Evolutionary conservation across 1,140 invertebrate species (phyloP).

Genomic region (Andricus grossulariae): DNA sequence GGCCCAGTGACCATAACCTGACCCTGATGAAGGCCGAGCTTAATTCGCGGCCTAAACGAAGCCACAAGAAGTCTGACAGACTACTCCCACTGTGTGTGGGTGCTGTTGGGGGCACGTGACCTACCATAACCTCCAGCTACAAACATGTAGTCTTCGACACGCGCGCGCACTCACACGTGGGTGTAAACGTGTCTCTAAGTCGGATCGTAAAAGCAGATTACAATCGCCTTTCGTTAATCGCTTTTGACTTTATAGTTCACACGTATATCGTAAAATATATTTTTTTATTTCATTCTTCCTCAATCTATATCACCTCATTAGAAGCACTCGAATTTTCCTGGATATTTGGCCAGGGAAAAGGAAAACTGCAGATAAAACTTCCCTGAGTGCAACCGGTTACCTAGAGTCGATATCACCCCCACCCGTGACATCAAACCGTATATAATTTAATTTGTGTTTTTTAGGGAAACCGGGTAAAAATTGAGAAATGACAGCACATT

Average conservation of each 20-base stretch:
- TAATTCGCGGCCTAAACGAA: constrained; percentile 59
- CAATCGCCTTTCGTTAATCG: not conserved
- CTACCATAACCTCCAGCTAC: constrained; percentile 30
- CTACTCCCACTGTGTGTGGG: constrained; percentile 8
- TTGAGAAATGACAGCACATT: too few relatives aligned
- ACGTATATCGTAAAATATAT: not conserved
- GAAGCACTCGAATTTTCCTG: too few relatives aligned
- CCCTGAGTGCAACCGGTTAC: too few relatives aligned
- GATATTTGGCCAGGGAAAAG: too few relatives aligned
- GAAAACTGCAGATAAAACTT: too few relatives aligned
- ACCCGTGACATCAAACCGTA: too few relatives aligned
- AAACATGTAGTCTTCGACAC: constrained; percentile 9
- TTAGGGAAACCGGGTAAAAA: too few relatives aligned
- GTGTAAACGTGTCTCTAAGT: constrained; percentile 25
- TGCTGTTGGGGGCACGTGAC: constrained; percentile 28
- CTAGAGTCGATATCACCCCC: too few relatives aligned
- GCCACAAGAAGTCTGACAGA: constrained; percentile 51
- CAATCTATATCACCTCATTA: too few relatives aligned
- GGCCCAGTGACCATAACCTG: constrained; percentile 61
- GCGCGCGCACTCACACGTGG: constrained; percentile 8
- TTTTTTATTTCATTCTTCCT: too few relatives aligned
- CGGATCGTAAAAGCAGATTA: not conserved
- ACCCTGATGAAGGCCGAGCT: constrained; percentile 58
- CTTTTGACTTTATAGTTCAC: not conserved
- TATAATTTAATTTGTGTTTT: too few relatives aligned